Percentiles rank a stretch among this genome's conserved stretches.
Conservation (phyloP, 1,140 invertebrate species). For the Limonius californicus region DNA sequence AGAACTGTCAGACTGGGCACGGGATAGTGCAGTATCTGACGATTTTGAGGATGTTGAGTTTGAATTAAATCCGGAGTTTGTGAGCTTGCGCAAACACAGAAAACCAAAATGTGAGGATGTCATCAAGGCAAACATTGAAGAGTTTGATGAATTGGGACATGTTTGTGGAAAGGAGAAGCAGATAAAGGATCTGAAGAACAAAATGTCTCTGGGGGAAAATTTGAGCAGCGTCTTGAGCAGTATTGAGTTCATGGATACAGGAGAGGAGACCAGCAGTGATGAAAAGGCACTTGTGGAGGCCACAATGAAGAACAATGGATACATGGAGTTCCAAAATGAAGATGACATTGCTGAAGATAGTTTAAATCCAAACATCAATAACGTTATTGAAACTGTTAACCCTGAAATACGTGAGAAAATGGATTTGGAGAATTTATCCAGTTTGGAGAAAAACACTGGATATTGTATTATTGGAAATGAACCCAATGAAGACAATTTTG, state of each 20-base stretch:
- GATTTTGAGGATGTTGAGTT: constrained; percentile 59
- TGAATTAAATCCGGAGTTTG: constrained; percentile 53
- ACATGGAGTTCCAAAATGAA: constrained; percentile 64
- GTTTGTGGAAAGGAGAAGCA: constrained; percentile 44
- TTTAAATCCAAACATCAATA: constrained; percentile 39
- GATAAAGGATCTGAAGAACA: constrained; percentile 19
- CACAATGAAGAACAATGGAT: constrained; percentile 59
- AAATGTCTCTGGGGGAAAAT: constrained; percentile 20
- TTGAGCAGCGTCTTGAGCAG: constrained; percentile 48
- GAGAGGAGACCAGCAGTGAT: constrained; percentile 60
- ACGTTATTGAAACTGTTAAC: constrained; percentile 36
- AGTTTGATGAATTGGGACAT: constrained; percentile 40
- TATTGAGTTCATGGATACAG: constrained; percentile 75
- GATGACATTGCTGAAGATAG: constrained; percentile 59
- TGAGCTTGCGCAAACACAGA: constrained; percentile 50
- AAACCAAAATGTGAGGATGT: constrained; percentile 35
- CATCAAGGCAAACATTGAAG: constrained; percentile 33
- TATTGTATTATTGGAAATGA: constrained; percentile 36
- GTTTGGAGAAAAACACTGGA: constrained; percentile 33
- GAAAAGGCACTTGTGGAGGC: constrained; percentile 44
- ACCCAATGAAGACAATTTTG: constrained; percentile 29
- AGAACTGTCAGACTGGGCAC: constrained; percentile 80
- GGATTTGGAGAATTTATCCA: constrained; percentile 20
- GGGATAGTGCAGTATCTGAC: constrained; percentile 70
- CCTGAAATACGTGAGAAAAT: constrained; percentile 18